Conservation (phyloP, 2,888 invertebrate genomes). For the Eugnorisma glareosa region DNA sequence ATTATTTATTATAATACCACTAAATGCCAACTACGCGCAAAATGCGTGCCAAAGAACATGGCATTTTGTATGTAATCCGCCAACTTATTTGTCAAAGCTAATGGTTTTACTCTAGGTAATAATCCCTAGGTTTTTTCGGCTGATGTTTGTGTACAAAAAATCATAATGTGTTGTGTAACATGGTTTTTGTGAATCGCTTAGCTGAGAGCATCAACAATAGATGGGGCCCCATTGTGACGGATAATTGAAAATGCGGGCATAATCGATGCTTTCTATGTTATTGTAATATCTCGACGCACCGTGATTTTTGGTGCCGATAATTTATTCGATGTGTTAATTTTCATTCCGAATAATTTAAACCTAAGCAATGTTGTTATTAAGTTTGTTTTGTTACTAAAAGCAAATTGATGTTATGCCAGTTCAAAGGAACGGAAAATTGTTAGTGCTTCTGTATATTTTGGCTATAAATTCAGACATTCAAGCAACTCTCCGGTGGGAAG, state of each 20-base stretch:
- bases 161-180: constrained; percentile 83
- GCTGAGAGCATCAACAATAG: constrained; percentile 77
- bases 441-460: constrained; percentile 25
- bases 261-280: constrained; percentile 80
- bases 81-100: constrained; percentile 82
- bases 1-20: constrained; percentile 72
- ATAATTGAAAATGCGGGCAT: constrained; percentile 86
- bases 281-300: constrained; percentile 57
- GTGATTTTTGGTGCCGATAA: constrained; percentile 41
- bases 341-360: not conserved
- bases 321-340: constrained; percentile 29
- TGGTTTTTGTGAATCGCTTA: constrained; percentile 78
- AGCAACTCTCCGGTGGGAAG: constrained; percentile 36
- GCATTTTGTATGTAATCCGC: constrained; percentile 79
- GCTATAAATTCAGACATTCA: constrained; percentile 43
- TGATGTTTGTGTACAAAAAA: constrained; percentile 78
- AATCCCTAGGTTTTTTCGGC: constrained; percentile 80
- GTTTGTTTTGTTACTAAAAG: not conserved
- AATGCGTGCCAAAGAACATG: constrained; percentile 73
- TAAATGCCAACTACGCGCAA: constrained; percentile 71
- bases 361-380: not conserved
- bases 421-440: constrained; percentile 19
- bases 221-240: constrained; percentile 77
- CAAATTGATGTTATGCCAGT: not conserved
- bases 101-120: constrained; percentile 76